Evolutionary conservation across 1,140 invertebrate genomes (phyloP).

Genomic region (Phymastichus coffea): DNA sequence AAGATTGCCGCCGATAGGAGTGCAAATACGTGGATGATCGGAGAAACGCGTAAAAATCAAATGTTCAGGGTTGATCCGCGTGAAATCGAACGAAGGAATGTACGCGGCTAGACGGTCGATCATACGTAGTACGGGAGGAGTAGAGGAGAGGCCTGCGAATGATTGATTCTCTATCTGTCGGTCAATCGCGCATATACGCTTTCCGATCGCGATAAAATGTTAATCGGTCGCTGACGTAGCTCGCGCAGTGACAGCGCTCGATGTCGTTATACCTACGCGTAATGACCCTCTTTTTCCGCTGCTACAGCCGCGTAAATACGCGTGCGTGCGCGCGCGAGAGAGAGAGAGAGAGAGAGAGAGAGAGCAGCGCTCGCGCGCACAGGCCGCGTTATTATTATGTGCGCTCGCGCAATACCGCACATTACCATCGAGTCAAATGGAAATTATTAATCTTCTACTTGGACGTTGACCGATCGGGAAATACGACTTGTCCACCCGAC

Average conservation of each 20-base stretch:
- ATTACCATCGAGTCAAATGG: too few relatives aligned
- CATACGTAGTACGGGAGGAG: too few relatives aligned
- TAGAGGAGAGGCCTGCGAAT: constrained; percentile 33
- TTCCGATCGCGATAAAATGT: constrained; percentile 35
- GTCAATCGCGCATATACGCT: constrained; percentile 14
- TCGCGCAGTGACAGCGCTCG: background rate
- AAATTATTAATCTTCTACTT: too few relatives aligned
- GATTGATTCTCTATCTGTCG: constrained; percentile 36
- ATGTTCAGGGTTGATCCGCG: too few relatives aligned
- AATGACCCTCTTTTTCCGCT: constrained; percentile 14
- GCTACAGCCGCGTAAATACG: background rate
- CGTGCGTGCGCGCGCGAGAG: too few relatives aligned
- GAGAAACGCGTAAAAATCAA: too few relatives aligned
- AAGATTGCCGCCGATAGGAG: too few relatives aligned
- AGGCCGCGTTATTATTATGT: background rate
- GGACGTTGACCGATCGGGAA: background rate
- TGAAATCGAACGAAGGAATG: too few relatives aligned
- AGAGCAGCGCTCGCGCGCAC: background rate
- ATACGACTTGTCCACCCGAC: too few relatives aligned
- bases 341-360: too few relatives aligned
- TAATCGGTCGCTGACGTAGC: constrained; percentile 30
- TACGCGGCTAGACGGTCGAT: too few relatives aligned
- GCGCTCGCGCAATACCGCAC: background rate
- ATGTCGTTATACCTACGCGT: constrained; percentile 19
- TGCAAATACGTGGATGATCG: too few relatives aligned